Percentiles rank a stretch among this genome's conserved stretches.
Evolutionary conservation across 2,113 vertebrate species (phyloP).

Genomic region (Arenaria interpres): DNA sequence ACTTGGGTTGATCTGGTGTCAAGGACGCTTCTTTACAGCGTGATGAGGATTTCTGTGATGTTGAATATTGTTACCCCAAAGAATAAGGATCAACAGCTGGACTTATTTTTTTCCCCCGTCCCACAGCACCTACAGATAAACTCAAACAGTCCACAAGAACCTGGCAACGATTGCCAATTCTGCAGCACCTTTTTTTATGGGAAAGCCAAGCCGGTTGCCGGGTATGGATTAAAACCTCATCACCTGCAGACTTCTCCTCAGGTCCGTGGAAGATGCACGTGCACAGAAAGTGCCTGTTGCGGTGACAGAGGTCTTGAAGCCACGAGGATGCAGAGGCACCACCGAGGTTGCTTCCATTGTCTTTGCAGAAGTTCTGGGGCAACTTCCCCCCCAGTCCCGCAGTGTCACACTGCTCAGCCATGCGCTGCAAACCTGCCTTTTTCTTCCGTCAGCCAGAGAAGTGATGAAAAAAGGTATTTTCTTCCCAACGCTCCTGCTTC

Average conservation of each 20-base stretch:
- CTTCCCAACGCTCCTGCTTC: neutral
- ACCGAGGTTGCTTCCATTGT: neutral
- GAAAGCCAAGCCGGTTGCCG: neutral
- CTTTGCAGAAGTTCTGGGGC: neutral
- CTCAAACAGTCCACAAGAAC: accelerated
- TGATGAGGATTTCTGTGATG: neutral
- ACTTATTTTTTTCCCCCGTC: too few species aligned
- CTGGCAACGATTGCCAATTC: accelerated
- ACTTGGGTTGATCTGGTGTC: neutral
- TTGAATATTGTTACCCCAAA: neutral
- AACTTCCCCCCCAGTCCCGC: neutral
- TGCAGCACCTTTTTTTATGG: neutral
- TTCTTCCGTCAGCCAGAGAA: neutral
- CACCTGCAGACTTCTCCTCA: neutral
- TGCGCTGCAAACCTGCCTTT: accelerated
- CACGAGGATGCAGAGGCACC: neutral
- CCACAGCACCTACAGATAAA: neutral
- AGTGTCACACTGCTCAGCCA: accelerated
- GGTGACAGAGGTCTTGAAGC: neutral
- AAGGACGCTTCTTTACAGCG: neutral
- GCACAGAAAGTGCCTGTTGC: neutral
- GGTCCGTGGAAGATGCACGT: neutral
- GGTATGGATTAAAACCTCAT: neutral
- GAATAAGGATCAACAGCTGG: neutral
- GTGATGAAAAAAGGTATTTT: accelerated